phyloP scores from a whole-genome alignment of 2,888 invertebrate genomes.

The Magallana nippona region DNA sequence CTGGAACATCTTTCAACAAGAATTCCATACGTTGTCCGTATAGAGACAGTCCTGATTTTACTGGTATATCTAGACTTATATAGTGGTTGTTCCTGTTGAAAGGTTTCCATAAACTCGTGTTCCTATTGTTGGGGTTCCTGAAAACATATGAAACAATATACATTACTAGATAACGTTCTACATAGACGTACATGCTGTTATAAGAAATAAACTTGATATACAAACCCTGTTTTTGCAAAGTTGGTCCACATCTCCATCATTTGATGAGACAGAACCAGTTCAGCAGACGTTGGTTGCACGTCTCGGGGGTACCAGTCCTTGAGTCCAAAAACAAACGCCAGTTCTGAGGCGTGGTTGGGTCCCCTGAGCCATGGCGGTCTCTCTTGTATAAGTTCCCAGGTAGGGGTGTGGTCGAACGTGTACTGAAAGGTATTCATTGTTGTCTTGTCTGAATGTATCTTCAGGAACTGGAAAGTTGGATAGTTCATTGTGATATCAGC shows the following conservation, averaged over 20 bases:
- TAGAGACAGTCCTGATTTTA: conserved; percentile 1
- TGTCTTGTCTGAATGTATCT: conserved; percentile 92
- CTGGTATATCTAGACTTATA: neutral
- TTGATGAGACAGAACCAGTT: conserved; percentile 89
- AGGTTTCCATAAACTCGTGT: neutral
- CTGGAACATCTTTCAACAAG: conserved; percentile 44
- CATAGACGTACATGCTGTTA: too few relatives aligned
- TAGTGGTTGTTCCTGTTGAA: neutral
- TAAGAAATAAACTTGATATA: conserved; percentile 76
- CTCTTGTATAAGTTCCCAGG: conserved; percentile 84
- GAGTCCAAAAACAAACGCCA: conserved; percentile 95
- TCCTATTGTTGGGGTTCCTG: neutral
- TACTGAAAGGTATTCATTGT: conserved; percentile 94
- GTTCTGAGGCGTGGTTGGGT: conserved; percentile 96
- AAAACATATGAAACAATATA: neutral
- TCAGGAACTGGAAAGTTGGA: conserved; percentile 73
- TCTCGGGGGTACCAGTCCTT: conserved; percentile 81
- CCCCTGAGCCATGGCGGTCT: conserved; percentile 96
- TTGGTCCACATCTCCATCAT: conserved; percentile 97
- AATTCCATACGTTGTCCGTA: conserved; percentile 45
- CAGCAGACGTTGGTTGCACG: conserved; percentile 83
- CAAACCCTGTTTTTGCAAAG: conserved; percentile 94
- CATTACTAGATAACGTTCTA: too few relatives aligned
- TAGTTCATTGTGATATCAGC: conserved; percentile 53
- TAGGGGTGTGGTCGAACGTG: conserved; percentile 90